Conservation (phyloP, 2,888 invertebrate genomes). For the Brachyptera risi region DNA sequence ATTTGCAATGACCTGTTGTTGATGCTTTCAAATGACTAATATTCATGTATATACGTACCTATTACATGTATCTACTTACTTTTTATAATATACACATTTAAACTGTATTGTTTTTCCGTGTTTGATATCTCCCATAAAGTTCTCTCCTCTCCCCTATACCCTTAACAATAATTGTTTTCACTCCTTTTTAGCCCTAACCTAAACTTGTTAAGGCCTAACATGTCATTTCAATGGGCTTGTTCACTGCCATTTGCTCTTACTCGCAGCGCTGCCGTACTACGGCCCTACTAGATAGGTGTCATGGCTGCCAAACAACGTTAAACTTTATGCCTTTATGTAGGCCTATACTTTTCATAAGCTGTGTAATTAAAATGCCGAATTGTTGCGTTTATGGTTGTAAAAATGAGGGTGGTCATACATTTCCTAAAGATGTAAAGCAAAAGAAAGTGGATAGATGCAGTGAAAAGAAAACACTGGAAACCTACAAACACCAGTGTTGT, state of each 20-base stretch:
- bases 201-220: too few species aligned
- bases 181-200: too few species aligned
- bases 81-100: too few species aligned
- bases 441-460: neutral
- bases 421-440: neutral
- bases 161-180: too few species aligned
- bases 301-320: neutral
- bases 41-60: too few species aligned
- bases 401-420: neutral
- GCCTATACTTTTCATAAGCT: neutral
- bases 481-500: neutral
- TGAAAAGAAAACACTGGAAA: neutral
- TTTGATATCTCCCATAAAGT: too few species aligned
- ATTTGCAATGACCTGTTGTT: too few species aligned
- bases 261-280: neutral
- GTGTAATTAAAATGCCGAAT: neutral
- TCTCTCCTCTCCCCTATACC: too few species aligned
- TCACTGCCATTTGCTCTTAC: neutral
- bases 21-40: too few species aligned
- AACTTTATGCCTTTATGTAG: neutral
- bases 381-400: neutral
- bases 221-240: slow-evolving; percentile 2
- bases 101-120: too few species aligned
- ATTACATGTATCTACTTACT: too few species aligned
- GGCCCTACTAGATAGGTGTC: neutral